phyloP scores from a whole-genome alignment of 2,888 invertebrate genomes.

The Craniophora ligustri region DNA sequence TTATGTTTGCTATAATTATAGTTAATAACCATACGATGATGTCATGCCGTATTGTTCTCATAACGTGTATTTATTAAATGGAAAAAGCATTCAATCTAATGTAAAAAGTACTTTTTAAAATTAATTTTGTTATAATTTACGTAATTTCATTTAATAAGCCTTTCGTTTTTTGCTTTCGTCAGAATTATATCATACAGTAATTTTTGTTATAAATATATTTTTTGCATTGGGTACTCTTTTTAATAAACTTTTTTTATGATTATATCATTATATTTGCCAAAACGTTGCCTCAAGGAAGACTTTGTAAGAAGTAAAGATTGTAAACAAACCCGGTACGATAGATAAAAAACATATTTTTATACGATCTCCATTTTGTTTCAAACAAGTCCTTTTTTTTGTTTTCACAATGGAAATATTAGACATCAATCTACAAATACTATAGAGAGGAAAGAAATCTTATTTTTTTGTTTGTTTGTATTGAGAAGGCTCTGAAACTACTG shows the following conservation, averaged over 20 bases:
- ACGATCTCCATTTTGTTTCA: no score
- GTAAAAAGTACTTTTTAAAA: not conserved
- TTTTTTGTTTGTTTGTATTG: no score
- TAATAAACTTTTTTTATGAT: no score
- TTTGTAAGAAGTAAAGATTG: no score
- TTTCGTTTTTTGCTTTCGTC: not conserved
- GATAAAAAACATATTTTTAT: no score
- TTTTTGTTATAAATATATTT: not conserved
- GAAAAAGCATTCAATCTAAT: slow-evolving; percentile 11
- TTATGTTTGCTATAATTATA: slow-evolving; percentile 17
- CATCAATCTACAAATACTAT: slow-evolving; percentile 8
- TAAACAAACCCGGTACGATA: no score
- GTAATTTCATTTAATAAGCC: not conserved
- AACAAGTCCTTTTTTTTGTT: no score
- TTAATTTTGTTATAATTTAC: slow-evolving; percentile 2
- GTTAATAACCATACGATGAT: slow-evolving; percentile 20
- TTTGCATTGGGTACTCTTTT: not conserved
- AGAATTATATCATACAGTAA: not conserved
- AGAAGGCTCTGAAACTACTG: no score
- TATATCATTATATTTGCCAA: no score
- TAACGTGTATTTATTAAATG: slow-evolving; percentile 11
- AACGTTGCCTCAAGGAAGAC: no score
- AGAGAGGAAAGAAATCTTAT: no score
- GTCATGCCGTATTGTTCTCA: slow-evolving; percentile 26
- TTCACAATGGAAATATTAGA: slow-evolving; percentile 6